phyloP scores from a whole-genome alignment of 2,113 vertebrate species.

The Oxyruncus cristatus region DNA sequence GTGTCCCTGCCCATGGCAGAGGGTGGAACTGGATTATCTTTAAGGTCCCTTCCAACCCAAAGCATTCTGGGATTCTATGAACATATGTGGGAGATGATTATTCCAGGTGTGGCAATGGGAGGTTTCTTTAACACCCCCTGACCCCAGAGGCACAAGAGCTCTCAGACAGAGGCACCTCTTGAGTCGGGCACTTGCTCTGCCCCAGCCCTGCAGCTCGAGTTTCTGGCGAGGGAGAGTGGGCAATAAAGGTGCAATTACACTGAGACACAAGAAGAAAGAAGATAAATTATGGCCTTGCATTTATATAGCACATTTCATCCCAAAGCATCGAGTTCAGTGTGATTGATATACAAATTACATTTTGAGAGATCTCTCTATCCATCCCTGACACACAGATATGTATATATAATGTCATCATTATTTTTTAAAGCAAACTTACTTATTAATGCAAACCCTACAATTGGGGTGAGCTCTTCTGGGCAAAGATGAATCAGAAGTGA shows the following conservation, averaged over 20 bases:
- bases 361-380: conserved; percentile 2
- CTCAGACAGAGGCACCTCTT: rapidly evolving
- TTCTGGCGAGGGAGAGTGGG: not conserved
- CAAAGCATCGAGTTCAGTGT: not conserved
- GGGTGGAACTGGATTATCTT: rapidly evolving
- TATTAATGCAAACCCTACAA: conserved; percentile 54
- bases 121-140: rapidly evolving
- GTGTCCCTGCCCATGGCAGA: not conserved
- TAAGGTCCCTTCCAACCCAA: rapidly evolving
- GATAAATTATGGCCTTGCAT: conserved; percentile 32
- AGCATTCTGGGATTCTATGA: not conserved
- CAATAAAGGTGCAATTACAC: not conserved
- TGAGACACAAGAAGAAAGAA: not conserved
- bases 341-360: conserved; percentile 58
- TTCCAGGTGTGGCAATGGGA: rapidly evolving
- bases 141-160: rapidly evolving
- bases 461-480: conserved; percentile 51
- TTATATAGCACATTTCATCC: conserved; percentile 44
- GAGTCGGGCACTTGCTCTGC: not conserved
- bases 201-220: not conserved
- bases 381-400: not conserved
- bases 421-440: conserved; percentile 60
- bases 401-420: conserved; percentile 39
- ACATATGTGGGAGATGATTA: rapidly evolving
- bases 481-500: conserved; percentile 58